phyloP scores from a whole-genome alignment of 2,888 invertebrate species.

The Spodoptera littoralis region DNA sequence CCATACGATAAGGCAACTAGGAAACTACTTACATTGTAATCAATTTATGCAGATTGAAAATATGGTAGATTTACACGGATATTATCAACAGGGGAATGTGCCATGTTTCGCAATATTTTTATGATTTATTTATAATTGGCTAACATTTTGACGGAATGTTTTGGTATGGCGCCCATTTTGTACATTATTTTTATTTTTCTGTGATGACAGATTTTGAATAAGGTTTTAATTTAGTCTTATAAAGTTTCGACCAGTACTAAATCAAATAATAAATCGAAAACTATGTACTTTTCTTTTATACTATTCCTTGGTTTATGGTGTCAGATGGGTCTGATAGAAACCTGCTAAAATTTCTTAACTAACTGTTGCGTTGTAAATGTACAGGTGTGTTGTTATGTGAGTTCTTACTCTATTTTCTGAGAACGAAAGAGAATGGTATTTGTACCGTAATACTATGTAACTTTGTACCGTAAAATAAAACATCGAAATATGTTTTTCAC shows the following conservation, averaged over 20 bases:
- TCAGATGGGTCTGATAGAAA: no score
- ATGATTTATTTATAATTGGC: constrained; percentile 20
- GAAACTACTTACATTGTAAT: constrained; percentile 35
- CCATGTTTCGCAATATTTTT: constrained; percentile 49
- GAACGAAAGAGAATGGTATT: no score
- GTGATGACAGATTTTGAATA: neutral
- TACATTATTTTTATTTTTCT: constrained; percentile 2
- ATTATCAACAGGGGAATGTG: constrained; percentile 18
- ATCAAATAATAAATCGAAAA: no score
- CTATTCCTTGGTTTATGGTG: neutral
- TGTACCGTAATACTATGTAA: no score
- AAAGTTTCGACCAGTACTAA: no score
- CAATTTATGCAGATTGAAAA: constrained; percentile 27
- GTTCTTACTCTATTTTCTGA: no score
- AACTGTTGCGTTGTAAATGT: neutral
- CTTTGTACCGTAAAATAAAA: no score
- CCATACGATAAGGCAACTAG: neutral
- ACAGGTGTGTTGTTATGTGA: neutral
- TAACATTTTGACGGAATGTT: constrained; percentile 42
- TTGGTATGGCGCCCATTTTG: constrained; percentile 9
- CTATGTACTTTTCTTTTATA: no score
- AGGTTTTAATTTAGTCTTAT: neutral
- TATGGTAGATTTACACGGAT: constrained; percentile 8
- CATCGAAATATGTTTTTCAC: constrained; percentile 60
- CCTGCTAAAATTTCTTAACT: no score